A percentile compares a stretch with the other conserved stretches of the same genome.
Conservation (phyloP, 2,888 invertebrate species). For the Leucoptera coffeella region DNA sequence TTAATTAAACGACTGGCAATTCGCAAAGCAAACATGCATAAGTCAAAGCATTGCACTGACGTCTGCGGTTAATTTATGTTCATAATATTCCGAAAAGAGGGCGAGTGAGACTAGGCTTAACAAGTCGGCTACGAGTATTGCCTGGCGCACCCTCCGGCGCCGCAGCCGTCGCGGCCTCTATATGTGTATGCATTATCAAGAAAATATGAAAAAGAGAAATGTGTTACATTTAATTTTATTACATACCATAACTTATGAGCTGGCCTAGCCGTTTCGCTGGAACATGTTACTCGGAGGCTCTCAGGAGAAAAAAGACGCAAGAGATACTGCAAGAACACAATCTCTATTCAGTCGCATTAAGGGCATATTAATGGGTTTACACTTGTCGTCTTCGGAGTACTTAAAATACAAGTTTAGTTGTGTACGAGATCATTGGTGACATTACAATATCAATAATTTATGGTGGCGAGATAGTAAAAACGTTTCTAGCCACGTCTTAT, state of each 20-base stretch:
- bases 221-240: conserved; percentile 55
- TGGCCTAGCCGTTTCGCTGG: conserved; percentile 37
- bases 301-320: no score
- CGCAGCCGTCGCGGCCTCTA: conserved; percentile 41
- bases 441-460: conserved; percentile 53
- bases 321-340: no score
- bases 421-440: conserved; percentile 47
- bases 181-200: conserved; percentile 50
- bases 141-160: conserved; percentile 22
- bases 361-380: not conserved
- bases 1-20: conserved; percentile 8
- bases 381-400: conserved; percentile 2
- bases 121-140: no score
- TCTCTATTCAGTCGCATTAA: not conserved
- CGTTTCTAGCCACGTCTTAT: conserved; percentile 22
- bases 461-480: conserved; percentile 35
- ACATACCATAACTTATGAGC: conserved; percentile 47
- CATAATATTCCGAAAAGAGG: conserved; percentile 16
- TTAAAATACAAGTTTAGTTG: conserved; percentile 21
- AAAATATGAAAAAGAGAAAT: conserved; percentile 52
- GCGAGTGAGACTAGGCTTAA: conserved; percentile 7
- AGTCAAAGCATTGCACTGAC: conserved; percentile 12
- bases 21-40: conserved; percentile 13
- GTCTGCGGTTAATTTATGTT: conserved; percentile 16
- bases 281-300: conserved; percentile 23